Evolutionary conservation across 2,888 invertebrate genomes (phyloP).

Genomic region (Drosophila anceps): DNA sequence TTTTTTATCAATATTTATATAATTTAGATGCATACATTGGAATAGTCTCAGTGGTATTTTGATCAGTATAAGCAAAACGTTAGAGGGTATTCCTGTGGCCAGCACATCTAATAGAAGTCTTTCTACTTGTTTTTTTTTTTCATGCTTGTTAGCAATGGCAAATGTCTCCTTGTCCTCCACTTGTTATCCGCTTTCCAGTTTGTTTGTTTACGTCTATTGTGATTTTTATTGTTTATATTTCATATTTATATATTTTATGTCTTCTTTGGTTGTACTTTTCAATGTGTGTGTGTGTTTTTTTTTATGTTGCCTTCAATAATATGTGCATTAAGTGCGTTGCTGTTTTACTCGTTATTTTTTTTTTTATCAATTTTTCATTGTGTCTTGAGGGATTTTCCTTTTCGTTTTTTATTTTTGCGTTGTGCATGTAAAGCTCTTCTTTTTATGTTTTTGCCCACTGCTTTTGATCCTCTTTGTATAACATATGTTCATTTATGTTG

Average conservation of each 20-base stretch:
- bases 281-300: conserved; percentile 34
- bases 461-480: conserved; percentile 31
- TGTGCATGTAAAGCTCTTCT: conserved; percentile 41
- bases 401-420: conserved; percentile 22
- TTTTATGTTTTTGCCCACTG: conserved; percentile 39
- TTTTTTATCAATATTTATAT: too few relatives aligned
- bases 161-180: conserved; percentile 19
- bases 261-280: conserved; percentile 41
- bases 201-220: conserved; percentile 53
- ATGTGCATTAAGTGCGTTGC: conserved; percentile 54
- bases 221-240: conserved; percentile 62
- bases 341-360: conserved; percentile 18
- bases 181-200: conserved; percentile 57
- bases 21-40: too few relatives aligned
- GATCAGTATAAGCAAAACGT: too few relatives aligned
- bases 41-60: too few relatives aligned
- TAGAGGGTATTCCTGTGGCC: background rate
- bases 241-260: conserved; percentile 41
- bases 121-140: conserved; percentile 4
- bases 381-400: background rate
- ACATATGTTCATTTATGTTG: conserved; percentile 61
- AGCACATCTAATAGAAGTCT: background rate
- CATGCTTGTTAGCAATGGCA: conserved; percentile 60
- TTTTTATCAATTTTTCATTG: conserved; percentile 8
- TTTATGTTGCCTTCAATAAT: conserved; percentile 58